Evolutionary conservation across 2,888 invertebrate species (phyloP), one percentile per base, ranked within the genome.

Genomic region (Anagyrus pseudococci): DNA sequence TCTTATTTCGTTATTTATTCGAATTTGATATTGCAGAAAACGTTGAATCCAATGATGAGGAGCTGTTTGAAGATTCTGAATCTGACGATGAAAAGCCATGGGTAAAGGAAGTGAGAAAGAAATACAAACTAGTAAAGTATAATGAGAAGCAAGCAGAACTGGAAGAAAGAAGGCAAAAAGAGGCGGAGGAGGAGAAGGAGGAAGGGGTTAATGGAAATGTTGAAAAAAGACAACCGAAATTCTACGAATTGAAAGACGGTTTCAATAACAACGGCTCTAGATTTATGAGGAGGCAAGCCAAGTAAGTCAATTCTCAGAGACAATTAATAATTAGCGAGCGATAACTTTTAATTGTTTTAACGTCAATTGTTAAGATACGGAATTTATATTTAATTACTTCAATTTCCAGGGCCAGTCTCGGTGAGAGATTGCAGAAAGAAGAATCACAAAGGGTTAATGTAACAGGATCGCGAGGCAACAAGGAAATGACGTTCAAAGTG

Each of bases 31-130:
- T 15, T 6, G 25, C 49, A 74, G 72, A 66, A 58, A 68, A 71
- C 53, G 66, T 67, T 43, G 75, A 74, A 57, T 81, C 80, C 10
- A 80, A 79, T 33, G 82, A 81, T 61, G 78, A 77, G 48, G 72
- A 75, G 57, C 73, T 77, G 19, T 63, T 68, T 4, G 77, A 77
- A 41, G 86, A 91, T 77, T 93, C 94, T 1, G 86, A 91, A 77
- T 93, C 94, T 1, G 94, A 94, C 70, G 94, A 94, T 76, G 92
- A 93, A 57, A 87, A 88, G 65, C 85, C 87, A 4, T 93, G 92
- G 90, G 86, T 87, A 0, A 88, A 89, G 74, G 92, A 94, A 81
- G 87, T 94, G 61, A 91, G 91, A 74, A 89, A 89, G 74, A 88
- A 90, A 73, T 89, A 92, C 75, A 85, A 85, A 73, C 82, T 86